Conservation (phyloP, 2,888 invertebrate genomes). For the Coenonympha glycerion region DNA sequence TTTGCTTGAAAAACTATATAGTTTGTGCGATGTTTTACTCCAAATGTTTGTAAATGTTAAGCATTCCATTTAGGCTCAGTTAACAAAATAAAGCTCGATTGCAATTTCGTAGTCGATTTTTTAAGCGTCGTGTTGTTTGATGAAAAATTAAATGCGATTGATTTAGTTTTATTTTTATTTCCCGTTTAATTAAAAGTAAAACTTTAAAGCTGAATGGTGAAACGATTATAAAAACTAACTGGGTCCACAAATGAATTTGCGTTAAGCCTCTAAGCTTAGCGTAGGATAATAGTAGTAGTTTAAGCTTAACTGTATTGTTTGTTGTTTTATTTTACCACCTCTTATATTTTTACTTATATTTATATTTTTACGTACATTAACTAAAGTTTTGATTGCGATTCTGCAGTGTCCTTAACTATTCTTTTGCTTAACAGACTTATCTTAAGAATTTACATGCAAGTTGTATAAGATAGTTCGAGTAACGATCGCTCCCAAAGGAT, state of each 20-base stretch:
- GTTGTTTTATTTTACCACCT: background rate
- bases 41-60: background rate
- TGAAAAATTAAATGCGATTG: background rate
- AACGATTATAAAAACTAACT: background rate
- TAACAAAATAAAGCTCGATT: background rate
- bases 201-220: background rate
- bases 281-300: background rate
- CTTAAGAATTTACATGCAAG: background rate
- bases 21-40: background rate
- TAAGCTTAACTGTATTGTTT: slow-evolving; percentile 1
- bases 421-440: background rate
- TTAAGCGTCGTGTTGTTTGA: background rate
- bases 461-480: background rate
- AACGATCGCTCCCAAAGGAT: slow-evolving; percentile 3
- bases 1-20: background rate
- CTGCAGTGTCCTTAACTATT: background rate
- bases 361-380: background rate
- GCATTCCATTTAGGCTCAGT: background rate
- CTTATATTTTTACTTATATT: background rate
- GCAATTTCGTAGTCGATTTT: background rate
- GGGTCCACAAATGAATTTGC: slow-evolving; percentile 1
- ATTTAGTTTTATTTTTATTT: slow-evolving; percentile 1
- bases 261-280: background rate
- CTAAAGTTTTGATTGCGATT: background rate
- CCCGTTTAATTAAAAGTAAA: background rate